Evolutionary conservation across 2,888 invertebrate genomes (phyloP).

Genomic region (Bombylius discolor): DNA sequence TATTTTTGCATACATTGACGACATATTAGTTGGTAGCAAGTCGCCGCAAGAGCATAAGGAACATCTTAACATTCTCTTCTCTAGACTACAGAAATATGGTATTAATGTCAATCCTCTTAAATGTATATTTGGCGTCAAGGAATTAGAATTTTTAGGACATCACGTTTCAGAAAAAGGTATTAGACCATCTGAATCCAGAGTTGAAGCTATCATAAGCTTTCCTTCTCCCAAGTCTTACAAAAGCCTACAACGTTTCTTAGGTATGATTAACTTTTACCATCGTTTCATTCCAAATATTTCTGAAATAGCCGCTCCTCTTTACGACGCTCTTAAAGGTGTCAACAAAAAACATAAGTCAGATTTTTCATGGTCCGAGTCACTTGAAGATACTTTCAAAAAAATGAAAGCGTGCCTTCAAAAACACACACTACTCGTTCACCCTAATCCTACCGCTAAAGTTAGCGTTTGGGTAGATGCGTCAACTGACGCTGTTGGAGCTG

Average conservation of each 20-base stretch:
- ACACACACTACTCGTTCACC: constrained; percentile 1
- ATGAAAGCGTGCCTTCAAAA: constrained; percentile 1
- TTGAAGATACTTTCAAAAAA: neutral
- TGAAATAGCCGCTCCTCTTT: neutral
- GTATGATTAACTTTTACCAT: neutral
- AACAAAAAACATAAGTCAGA: neutral
- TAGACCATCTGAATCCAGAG: neutral
- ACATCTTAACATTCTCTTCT: constrained; percentile 13
- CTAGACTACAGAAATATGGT: constrained; percentile 13
- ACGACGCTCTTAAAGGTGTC: too few relatives aligned
- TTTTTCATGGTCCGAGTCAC: neutral
- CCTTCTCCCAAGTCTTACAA: neutral
- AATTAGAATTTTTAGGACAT: neutral
- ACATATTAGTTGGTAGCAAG: constrained; percentile 16
- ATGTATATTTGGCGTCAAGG: constrained; percentile 3
- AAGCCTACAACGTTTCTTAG: neutral
- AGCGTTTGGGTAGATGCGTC: constrained; percentile 6
- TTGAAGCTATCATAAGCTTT: neutral
- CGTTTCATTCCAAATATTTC: neutral
- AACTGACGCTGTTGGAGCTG: neutral
- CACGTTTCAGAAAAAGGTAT: neutral
- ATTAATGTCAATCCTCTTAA: constrained; percentile 13
- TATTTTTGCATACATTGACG: too few relatives aligned
- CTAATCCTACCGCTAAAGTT: constrained; percentile 1
- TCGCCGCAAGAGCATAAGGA: constrained; percentile 10